These are phyloP conservation scores for Parochlus steinenii DNA, from an alignment of 2,888 invertebrate genomes.

Conservation along the genomic window DNA sequence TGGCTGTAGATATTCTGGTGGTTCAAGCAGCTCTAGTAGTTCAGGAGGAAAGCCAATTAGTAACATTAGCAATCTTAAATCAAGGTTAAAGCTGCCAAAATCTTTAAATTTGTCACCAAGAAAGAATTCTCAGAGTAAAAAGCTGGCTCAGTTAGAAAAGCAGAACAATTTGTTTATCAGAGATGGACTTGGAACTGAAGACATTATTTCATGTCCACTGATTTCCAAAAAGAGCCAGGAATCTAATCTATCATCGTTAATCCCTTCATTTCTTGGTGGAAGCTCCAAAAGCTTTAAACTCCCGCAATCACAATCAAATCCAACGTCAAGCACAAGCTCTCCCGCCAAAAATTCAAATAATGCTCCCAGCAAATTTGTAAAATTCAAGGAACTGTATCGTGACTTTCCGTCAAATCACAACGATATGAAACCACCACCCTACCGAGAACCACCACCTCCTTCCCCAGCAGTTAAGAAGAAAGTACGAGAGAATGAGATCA, in stretches of 20 bases:
- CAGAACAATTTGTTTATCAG: slow-evolving; percentile 11
- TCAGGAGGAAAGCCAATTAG: too few relatives aligned
- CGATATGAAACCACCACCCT: slow-evolving; percentile 14
- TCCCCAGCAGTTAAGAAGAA: slow-evolving; percentile 12
- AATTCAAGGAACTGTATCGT: slow-evolving; percentile 11
- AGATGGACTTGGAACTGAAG: too few relatives aligned
- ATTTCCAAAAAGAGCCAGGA: too few relatives aligned
- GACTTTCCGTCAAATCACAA: slow-evolving; percentile 6
- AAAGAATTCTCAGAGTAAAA: slow-evolving; percentile 1
- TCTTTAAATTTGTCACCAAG: slow-evolving; percentile 9
- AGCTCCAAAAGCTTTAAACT: background rate
- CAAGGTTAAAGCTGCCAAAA: slow-evolving; percentile 6
- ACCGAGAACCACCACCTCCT: slow-evolving; percentile 18
- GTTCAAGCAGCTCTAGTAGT: too few relatives aligned
- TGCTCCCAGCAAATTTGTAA: background rate
- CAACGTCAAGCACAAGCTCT: slow-evolving; percentile 3
- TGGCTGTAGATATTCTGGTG: too few relatives aligned
- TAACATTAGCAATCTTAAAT: too few relatives aligned
- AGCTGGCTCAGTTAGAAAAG: slow-evolving; percentile 8
- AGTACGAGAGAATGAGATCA: slow-evolving; percentile 4
- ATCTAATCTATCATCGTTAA: slow-evolving; percentile 8
- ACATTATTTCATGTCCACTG: too few relatives aligned
- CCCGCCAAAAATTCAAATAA: background rate
- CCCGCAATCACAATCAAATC: slow-evolving; percentile 7
- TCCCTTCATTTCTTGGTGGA: slow-evolving; percentile 7